These are phyloP conservation scores for Hafferia zeledoni DNA, from an alignment of 2,797 vertebrate species.

Conservation along the genomic window DNA sequence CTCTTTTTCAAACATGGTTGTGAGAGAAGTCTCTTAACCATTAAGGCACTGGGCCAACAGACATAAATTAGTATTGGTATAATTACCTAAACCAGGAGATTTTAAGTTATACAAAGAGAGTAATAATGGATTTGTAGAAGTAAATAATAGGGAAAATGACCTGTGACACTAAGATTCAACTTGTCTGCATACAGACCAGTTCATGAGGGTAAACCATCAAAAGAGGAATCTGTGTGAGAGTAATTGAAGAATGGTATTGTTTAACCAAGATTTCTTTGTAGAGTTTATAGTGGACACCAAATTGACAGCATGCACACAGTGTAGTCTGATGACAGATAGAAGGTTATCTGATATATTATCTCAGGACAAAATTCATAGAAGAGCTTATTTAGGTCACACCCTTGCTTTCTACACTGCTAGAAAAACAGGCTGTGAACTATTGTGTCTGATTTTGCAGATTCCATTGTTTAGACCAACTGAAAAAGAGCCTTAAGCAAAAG, in stretches of 20 bases:
- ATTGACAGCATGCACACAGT: accelerated
- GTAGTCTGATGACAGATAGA: background rate
- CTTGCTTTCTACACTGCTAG: background rate
- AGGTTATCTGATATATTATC: background rate
- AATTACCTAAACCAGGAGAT: background rate
- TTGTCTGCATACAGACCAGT: background rate
- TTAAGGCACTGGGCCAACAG: background rate
- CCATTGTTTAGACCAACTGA: background rate
- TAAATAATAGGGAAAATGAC: background rate
- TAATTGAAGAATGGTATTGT: background rate
- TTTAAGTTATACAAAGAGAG: background rate
- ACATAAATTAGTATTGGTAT: background rate
- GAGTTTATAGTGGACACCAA: background rate
- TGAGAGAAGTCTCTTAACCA: background rate
- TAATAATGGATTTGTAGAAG: background rate
- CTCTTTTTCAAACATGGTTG: background rate
- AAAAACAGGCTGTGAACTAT: background rate
- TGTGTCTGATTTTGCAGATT: background rate
- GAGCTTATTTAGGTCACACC: background rate
- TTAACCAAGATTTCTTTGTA: background rate
- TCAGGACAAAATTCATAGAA: background rate
- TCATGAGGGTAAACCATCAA: background rate
- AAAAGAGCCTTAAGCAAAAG: background rate
- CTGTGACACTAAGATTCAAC: background rate
- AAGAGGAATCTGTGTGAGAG: background rate